phyloP scores from a whole-genome alignment of 2,113 vertebrate species.

The Macroglossus sobrinus region DNA sequence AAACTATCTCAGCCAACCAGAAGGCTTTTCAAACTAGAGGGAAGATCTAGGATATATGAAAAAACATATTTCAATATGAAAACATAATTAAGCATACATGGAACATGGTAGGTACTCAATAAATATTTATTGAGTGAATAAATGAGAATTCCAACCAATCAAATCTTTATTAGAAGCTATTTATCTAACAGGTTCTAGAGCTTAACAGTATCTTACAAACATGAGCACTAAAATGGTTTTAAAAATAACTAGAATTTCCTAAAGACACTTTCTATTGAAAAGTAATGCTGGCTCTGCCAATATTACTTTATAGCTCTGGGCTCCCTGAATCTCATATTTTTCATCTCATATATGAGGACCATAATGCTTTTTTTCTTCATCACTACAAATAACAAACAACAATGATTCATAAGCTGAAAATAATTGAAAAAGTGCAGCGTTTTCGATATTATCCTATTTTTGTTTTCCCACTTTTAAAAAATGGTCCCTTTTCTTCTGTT shows the following conservation, averaged over 20 bases:
- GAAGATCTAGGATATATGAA: neutral
- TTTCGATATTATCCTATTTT: neutral
- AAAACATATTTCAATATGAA: neutral
- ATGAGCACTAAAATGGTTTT: neutral
- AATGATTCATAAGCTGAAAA: neutral
- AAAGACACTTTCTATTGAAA: neutral
- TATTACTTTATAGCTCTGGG: neutral
- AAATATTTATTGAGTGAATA: neutral
- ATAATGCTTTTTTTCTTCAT: neutral
- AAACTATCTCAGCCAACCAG: neutral
- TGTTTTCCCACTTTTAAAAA: neutral
- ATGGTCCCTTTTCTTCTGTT: neutral
- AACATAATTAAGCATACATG: neutral
- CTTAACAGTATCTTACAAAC: conserved; percentile 29
- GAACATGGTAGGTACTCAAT: neutral
- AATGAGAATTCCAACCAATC: neutral
- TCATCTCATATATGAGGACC: neutral
- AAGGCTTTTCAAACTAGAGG: conserved; percentile 3
- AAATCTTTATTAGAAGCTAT: neutral
- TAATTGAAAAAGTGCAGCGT: neutral
- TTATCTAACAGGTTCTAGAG: neutral
- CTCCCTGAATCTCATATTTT: neutral
- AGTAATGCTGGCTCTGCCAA: neutral
- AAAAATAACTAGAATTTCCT: neutral
- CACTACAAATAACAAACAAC: neutral